Conservation (phyloP, 2,888 invertebrate genomes). For the Iphiclides podalirius region DNA sequence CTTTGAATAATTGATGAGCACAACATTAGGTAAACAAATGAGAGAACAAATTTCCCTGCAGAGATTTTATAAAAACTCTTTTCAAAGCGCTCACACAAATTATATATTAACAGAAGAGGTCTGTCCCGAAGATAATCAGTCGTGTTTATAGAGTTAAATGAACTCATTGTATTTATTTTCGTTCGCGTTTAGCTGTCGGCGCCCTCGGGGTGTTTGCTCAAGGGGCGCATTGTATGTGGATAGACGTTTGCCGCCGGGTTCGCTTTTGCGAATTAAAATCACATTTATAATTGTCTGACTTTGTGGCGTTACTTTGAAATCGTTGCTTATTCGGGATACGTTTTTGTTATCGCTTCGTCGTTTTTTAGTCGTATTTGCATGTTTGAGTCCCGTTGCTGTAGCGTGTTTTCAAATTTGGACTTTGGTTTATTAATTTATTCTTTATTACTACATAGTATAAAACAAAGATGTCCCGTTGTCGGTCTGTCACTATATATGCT, state of each 20-base stretch:
- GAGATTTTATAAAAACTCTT: too few species aligned
- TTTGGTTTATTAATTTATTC: too few species aligned
- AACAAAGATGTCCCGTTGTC: too few species aligned
- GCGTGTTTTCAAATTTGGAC: too few species aligned
- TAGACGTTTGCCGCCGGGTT: neutral
- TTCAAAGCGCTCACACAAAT: constrained; percentile 16
- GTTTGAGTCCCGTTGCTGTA: too few species aligned
- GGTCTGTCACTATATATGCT: too few species aligned
- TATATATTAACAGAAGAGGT: constrained; percentile 8
- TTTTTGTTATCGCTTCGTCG: too few species aligned
- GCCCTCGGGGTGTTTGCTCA: constrained; percentile 4
- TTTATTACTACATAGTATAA: too few species aligned
- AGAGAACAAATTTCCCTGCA: too few species aligned
- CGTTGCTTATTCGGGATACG: neutral
- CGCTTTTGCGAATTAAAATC: constrained; percentile 17
- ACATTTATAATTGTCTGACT: constrained; percentile 14
- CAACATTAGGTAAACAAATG: too few species aligned
- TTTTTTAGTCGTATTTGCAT: too few species aligned
- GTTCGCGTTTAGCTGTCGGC: constrained; percentile 3
- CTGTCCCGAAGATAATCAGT: constrained; percentile 17
- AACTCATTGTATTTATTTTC: constrained; percentile 11
- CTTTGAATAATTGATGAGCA: too few species aligned
- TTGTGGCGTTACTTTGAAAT: constrained; percentile 1
- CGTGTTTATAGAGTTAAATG: constrained; percentile 1
- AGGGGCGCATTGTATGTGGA: constrained; percentile 4